Percentiles rank a stretch among this genome's conserved stretches.
Evolutionary conservation across 2,113 vertebrate genomes (phyloP).

Genomic region (Epinephelus fuscoguttatus): DNA sequence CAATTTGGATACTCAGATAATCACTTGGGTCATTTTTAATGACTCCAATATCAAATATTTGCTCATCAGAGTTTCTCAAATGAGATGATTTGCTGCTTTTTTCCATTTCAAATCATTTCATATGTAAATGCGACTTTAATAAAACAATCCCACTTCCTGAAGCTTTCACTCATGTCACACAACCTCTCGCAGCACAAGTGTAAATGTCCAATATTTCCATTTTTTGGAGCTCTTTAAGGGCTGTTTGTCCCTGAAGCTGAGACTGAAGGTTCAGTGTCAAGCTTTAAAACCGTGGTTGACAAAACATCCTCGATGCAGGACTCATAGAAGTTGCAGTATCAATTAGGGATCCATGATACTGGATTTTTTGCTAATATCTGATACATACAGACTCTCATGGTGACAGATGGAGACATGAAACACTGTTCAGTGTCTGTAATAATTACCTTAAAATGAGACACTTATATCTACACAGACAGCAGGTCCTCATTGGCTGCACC

Average conservation of each 20-base stretch:
- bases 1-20: neutral
- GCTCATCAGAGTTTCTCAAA: neutral
- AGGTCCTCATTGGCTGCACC: no score
- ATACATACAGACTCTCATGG: no score
- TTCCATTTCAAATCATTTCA: neutral
- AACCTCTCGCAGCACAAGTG: no score
- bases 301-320: no score
- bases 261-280: neutral
- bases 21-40: neutral
- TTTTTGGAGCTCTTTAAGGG: neutral
- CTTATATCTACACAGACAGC: no score
- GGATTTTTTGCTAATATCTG: no score
- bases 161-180: neutral
- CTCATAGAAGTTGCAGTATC: neutral
- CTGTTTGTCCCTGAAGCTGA: neutral
- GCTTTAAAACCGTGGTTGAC: neutral
- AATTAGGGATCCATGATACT: no score
- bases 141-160: neutral
- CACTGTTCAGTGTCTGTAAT: no score
- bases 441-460: no score
- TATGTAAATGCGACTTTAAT: neutral
- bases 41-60: neutral
- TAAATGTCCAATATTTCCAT: neutral
- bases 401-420: no score
- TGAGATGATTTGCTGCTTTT: neutral